Conservation (phyloP, 2,113 vertebrate genomes). For the Collichthys lucidus region DNA sequence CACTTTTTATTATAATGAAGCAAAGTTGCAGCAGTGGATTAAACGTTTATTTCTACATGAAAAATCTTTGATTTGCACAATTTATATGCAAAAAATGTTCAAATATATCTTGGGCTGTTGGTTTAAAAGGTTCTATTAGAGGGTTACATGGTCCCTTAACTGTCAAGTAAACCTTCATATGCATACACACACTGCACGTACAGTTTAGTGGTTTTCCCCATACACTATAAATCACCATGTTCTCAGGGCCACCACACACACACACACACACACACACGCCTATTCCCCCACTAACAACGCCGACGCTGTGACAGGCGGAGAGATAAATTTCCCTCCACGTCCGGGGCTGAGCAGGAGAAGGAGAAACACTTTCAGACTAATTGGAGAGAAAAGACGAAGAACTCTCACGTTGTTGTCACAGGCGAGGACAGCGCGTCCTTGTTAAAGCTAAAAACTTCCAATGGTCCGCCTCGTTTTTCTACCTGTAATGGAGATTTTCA, state of each 20-base stretch:
- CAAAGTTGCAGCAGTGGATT: neutral
- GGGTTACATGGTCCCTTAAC: no score
- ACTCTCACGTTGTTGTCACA: slow-evolving; percentile 23
- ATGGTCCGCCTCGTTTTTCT: neutral
- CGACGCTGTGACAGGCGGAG: slow-evolving; percentile 35
- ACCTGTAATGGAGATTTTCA: neutral
- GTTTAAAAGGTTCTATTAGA: neutral
- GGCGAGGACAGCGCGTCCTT: slow-evolving; percentile 35
- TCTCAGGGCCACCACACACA: neutral
- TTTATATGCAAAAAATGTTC: neutral
- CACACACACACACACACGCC: neutral
- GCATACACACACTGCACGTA: neutral
- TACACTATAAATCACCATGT: neutral
- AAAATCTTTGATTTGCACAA: neutral
- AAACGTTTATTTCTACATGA: neutral
- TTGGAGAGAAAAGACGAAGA: slow-evolving; percentile 46
- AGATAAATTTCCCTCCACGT: slow-evolving; percentile 32
- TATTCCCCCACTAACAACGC: slow-evolving; percentile 10
- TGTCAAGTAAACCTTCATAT: neutral
- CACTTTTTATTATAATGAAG: no score
- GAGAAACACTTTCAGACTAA: slow-evolving; percentile 49
- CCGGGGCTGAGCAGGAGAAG: neutral
- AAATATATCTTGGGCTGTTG: neutral
- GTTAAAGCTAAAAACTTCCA: slow-evolving; percentile 38
- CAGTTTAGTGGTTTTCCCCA: neutral